Evolutionary conservation across 2,113 vertebrate genomes (phyloP), one percentile per base, ranked within the genome.

Genomic region (Gambusia affinis): DNA sequence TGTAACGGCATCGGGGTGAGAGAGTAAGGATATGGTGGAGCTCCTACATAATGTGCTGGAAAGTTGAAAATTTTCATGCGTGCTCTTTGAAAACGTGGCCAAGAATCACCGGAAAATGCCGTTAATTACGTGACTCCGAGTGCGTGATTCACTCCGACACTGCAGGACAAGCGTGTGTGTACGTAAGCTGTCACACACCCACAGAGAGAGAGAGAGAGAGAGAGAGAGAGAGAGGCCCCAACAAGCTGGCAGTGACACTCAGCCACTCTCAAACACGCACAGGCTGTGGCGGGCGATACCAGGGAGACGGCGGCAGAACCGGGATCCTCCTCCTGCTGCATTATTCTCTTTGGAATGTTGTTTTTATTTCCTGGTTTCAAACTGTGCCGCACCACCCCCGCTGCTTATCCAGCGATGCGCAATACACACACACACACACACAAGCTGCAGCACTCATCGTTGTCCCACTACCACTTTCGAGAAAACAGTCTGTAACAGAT

Each of bases 321-420:
- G 68, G 86, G 87, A 81, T 81, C 90, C 87, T 89, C 90, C 90
- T 88, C 83, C 90, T 92, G 88, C 85, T 90, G 87, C 88, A 93
- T 91, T 92, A 91, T 93, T 93, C 92, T 91, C 90, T 91, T 91
- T 93, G 88, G 90, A 91, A 87, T 82, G 85, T 89, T 87, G 88
- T 88, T 90, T 90, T 92, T 88, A 91, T 92, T 92, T 90, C 85
- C 88, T 90, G 82, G 84, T 90, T 88, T 44, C 28, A 87, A 81
- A 79, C 78, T 60, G 70, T 14, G 31, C 64, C 28, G 78, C 87
- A 73, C 85, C 62, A 47, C 85, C 51, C 51, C 51, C 22, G 24
- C 14, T 62, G 57, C 85, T 85, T 84, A 87, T 69, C 81, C 64
- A 27, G 57, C 74, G 64, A 61, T 66, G 60, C 37, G 68, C 75